Percentiles rank a stretch among this genome's conserved stretches.
These are phyloP conservation scores for Mungos mungo DNA, from an alignment of 2,113 vertebrate species.

Conservation along the genomic window DNA sequence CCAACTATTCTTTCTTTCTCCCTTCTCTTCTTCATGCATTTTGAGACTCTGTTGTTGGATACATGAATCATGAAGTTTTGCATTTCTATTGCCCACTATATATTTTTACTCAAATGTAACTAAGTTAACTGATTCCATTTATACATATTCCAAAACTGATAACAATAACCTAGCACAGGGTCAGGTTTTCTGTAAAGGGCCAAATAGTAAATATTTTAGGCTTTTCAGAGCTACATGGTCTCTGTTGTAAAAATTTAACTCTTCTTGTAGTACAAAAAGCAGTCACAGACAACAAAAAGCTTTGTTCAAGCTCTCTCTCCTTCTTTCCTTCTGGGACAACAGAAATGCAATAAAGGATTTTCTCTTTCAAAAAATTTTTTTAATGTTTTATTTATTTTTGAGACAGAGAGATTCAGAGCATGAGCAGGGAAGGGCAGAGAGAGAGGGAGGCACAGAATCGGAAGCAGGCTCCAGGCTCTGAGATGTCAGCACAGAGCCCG, in stretches of 20 bases:
- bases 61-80: background rate
- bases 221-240: background rate
- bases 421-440: too few relatives aligned
- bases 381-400: too few relatives aligned
- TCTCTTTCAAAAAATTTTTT: background rate
- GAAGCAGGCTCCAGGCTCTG: too few relatives aligned
- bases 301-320: background rate
- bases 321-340: background rate
- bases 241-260: background rate
- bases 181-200: background rate
- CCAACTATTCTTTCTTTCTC: background rate
- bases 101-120: constrained; percentile 24
- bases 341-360: background rate
- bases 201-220: background rate
- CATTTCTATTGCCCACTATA: background rate
- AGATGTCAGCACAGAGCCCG: too few relatives aligned
- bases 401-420: too few relatives aligned
- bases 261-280: background rate
- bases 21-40: background rate
- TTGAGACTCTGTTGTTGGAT: constrained; percentile 8
- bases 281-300: background rate
- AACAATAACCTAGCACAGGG: background rate
- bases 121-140: constrained; percentile 35
- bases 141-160: constrained; percentile 35
- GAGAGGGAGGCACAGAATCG: too few relatives aligned